Conservation (phyloP, 2,797 vertebrate genomes). For the Microhierax caerulescens region DNA sequence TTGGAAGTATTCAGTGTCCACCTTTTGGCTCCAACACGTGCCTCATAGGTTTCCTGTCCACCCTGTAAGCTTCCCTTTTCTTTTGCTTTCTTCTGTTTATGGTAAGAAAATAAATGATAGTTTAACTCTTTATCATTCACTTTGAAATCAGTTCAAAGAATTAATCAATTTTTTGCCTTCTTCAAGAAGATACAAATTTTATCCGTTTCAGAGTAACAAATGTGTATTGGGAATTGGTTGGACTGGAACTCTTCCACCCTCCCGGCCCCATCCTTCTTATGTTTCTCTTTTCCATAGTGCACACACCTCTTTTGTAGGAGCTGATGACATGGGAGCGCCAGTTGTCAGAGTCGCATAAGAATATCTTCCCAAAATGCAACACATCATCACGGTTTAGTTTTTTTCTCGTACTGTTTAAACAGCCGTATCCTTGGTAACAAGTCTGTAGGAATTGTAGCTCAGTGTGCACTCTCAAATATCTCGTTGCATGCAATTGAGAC, state of each 20-base stretch:
- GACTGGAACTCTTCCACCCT: neutral
- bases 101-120: neutral
- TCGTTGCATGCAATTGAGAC: fast-evolving
- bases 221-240: neutral
- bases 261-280: neutral
- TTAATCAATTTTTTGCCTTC: neutral
- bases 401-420: neutral
- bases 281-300: neutral
- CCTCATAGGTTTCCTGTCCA: neutral
- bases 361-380: neutral
- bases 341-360: neutral
- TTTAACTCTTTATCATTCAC: neutral
- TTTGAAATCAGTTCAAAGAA: neutral
- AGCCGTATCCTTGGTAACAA: neutral
- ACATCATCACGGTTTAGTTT: neutral
- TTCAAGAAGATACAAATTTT: neutral
- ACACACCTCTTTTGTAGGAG: neutral
- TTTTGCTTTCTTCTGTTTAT: neutral
- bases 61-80: neutral
- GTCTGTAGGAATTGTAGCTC: neutral
- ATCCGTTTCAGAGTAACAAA: neutral
- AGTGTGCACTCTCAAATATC: neutral
- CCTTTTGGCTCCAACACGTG: neutral
- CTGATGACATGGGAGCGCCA: neutral
- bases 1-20: neutral